phyloP scores from a whole-genome alignment of 92 coral and sea anemone species.

The Anthopleura xanthogrammica region DNA sequence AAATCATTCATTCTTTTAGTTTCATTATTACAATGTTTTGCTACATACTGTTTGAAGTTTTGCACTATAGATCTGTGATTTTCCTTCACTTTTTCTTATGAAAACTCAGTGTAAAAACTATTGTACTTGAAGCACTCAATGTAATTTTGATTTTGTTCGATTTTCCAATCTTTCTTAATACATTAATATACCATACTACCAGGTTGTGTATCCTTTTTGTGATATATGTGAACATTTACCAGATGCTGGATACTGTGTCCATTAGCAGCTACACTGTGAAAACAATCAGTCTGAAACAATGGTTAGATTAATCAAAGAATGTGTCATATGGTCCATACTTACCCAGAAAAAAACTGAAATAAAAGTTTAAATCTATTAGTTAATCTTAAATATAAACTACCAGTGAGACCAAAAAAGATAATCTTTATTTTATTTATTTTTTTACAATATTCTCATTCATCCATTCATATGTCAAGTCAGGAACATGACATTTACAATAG shows the following conservation, averaged over 20 bases:
- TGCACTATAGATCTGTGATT: no score
- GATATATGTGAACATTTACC: neutral
- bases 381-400: neutral
- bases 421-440: neutral
- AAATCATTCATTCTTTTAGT: no score
- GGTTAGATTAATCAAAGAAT: neutral
- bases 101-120: no score
- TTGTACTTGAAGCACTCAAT: no score
- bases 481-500: slow-evolving; percentile 2
- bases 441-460: neutral
- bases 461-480: neutral
- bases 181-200: neutral
- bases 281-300: no score
- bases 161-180: no score
- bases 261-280: no score
- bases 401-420: neutral
- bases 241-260: neutral
- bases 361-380: neutral
- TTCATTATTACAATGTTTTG: no score
- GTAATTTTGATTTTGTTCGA: no score
- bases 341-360: neutral
- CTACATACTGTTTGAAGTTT: no score
- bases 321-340: neutral
- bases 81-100: no score
- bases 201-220: neutral